phyloP scores from a whole-genome alignment of 30 jellyfish, hydroid and myxozoan genomes.

The Chrysaora quinquecirrha region DNA sequence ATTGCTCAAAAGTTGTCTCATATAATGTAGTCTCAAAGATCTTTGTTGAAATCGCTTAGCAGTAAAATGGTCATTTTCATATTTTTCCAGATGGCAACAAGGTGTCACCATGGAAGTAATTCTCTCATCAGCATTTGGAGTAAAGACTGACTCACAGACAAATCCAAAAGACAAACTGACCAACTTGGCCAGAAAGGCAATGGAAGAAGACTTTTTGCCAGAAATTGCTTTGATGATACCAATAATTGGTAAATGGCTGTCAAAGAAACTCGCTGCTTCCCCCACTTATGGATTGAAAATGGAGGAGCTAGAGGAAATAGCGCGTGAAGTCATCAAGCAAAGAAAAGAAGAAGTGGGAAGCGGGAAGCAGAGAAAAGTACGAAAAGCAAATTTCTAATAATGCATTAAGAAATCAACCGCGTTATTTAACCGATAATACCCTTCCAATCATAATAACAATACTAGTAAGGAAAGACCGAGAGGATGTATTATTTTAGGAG shows the following conservation, averaged over 20 bases:
- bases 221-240: slow-evolving; percentile 36
- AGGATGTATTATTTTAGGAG: too few species aligned
- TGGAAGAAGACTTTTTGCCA: slow-evolving; percentile 24
- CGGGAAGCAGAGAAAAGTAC: neutral
- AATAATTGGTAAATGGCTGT: slow-evolving; percentile 28
- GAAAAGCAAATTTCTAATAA: too few species aligned
- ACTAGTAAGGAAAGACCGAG: too few species aligned
- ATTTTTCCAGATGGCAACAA: slow-evolving; percentile 56
- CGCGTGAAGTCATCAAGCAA: neutral
- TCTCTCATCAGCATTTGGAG: slow-evolving; percentile 69
- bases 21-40: too few species aligned
- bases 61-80: too few species aligned
- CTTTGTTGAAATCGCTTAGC: too few species aligned
- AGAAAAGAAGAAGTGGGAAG: neutral
- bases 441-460: too few species aligned
- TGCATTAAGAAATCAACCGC: too few species aligned
- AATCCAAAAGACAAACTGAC: slow-evolving; percentile 61
- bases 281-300: slow-evolving; percentile 3
- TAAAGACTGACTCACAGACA: slow-evolving; percentile 49
- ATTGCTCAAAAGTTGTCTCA: too few species aligned
- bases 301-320: neutral
- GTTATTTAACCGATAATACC: too few species aligned
- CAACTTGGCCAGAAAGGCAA: slow-evolving; percentile 36
- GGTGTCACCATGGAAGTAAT: slow-evolving; percentile 62
- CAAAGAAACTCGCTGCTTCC: slow-evolving; percentile 6